These are phyloP conservation scores for Brachypalpus laphriformis DNA, from an alignment of 2,888 invertebrate genomes.

Conservation along the genomic window DNA sequence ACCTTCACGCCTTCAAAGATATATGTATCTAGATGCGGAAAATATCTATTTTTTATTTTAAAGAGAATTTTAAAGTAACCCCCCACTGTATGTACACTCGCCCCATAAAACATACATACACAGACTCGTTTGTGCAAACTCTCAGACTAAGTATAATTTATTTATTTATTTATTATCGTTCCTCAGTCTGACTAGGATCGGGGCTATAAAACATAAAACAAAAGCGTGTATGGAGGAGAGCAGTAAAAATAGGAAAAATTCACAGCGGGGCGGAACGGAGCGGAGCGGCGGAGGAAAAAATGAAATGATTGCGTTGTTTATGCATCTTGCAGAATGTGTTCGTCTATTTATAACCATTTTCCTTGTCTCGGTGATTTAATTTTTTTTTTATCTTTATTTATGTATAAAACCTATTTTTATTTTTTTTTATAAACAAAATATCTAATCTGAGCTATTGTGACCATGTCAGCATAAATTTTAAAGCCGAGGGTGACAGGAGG, in stretches of 20 bases:
- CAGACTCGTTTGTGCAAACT: conserved; percentile 22
- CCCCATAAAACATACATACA: conserved; percentile 14
- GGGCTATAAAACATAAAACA: conserved; percentile 51
- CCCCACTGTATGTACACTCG: not conserved
- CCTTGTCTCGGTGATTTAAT: conserved; percentile 34
- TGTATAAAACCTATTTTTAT: not conserved
- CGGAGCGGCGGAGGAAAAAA: not conserved
- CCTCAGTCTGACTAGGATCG: conserved; percentile 54
- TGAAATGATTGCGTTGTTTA: conserved; percentile 55
- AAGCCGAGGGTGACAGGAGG: conserved; percentile 23
- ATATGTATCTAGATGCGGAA: not conserved
- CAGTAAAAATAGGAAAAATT: conserved; percentile 26
- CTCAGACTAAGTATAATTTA: conserved; percentile 52
- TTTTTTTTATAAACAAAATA: conserved; percentile 15
- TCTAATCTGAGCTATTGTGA: conserved; percentile 42
- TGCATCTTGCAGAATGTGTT: conserved; percentile 53
- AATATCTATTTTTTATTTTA: conserved; percentile 24
- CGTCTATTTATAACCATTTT: conserved; percentile 59
- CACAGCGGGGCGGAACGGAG: not conserved
- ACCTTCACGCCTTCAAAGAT: conserved; percentile 27
- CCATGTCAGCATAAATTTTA: conserved; percentile 45
- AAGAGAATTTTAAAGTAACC: conserved; percentile 53
- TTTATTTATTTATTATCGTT: conserved; percentile 65
- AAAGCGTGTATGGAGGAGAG: conserved; percentile 18
- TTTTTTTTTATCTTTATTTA: conserved; percentile 45